Conservation (phyloP, 2,797 vertebrate species). For the Synaphobranchus kaupii region DNA sequence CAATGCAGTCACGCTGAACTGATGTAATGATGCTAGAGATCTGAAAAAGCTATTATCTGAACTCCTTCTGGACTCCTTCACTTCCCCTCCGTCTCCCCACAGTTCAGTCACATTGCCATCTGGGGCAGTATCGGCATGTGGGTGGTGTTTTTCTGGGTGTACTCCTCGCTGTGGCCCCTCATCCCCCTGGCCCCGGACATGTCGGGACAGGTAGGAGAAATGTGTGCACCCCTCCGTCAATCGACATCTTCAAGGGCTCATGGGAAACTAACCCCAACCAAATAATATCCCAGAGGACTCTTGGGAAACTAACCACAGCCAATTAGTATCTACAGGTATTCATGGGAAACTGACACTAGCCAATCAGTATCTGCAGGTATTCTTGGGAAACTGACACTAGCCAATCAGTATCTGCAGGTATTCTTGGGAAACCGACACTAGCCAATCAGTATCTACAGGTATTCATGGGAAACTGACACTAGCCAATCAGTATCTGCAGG, state of each 20-base stretch:
- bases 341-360: background rate
- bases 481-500: background rate
- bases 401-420: background rate
- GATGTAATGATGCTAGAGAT: background rate
- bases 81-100: conserved; percentile 33
- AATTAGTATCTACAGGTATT: background rate
- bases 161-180: conserved; percentile 80
- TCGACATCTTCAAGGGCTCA: background rate
- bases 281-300: background rate
- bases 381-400: background rate
- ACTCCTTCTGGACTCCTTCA: background rate
- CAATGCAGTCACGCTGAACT: background rate
- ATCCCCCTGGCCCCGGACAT: conserved; percentile 81
- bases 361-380: background rate
- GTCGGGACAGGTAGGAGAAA: conserved; percentile 77
- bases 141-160: conserved; percentile 81
- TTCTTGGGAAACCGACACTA: background rate
- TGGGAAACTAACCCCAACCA: background rate
- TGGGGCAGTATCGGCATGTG: conserved; percentile 82
- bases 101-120: conserved; percentile 83
- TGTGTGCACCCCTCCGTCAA: background rate
- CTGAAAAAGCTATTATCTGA: background rate
- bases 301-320: background rate
- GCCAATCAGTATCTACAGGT: background rate
- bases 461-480: background rate